Percentiles rank a stretch among this genome's conserved stretches.
Evolutionary conservation across 2,888 invertebrate species (phyloP).

Genomic region (Pterostichus madidus): DNA sequence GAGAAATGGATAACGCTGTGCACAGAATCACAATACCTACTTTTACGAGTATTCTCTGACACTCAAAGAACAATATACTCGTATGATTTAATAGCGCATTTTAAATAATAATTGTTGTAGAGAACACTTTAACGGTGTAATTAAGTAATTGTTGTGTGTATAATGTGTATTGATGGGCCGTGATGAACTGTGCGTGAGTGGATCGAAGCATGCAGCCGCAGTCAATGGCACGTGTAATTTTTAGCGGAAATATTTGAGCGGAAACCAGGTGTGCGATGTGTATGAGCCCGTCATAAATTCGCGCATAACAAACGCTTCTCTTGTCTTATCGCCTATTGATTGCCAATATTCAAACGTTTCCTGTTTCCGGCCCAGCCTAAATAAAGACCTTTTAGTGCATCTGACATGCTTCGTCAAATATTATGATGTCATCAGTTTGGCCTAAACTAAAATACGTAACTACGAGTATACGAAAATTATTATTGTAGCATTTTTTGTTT

Average conservation of each 20-base stretch:
- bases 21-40: no score
- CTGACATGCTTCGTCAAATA: no score
- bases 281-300: conserved; percentile 27
- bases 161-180: conserved; percentile 22
- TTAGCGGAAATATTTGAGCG: conserved; percentile 47
- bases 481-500: no score
- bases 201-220: not conserved
- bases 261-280: conserved; percentile 43
- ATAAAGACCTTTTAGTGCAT: not conserved
- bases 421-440: no score
- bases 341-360: not conserved
- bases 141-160: conserved; percentile 35
- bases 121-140: conserved; percentile 14
- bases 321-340: conserved; percentile 45
- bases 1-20: no score
- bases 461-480: no score
- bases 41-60: no score
- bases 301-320: conserved; percentile 25
- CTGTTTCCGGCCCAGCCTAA: conserved; percentile 44
- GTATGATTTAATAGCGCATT: not conserved
- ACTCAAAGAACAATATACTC: no score
- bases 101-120: not conserved
- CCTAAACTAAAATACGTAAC: no score
- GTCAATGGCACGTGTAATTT: conserved; percentile 23
- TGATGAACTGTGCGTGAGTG: conserved; percentile 29